phyloP scores from a whole-genome alignment of 1,140 invertebrate genomes.

The Hypothenemus hampei region DNA sequence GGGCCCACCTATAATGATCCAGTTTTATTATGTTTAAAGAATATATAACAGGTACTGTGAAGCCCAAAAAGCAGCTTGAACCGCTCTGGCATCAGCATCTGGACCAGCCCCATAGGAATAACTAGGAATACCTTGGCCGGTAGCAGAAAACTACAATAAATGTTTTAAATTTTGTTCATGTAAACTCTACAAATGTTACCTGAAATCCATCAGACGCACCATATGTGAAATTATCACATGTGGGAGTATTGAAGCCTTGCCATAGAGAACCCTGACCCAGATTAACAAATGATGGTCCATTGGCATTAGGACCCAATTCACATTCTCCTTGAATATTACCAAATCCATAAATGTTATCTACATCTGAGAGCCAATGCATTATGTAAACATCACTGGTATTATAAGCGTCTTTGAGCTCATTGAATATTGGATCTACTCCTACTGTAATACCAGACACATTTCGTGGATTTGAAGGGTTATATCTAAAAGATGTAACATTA shows the following conservation, averaged over 20 bases:
- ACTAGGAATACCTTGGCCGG: not conserved
- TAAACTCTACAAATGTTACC: not conserved
- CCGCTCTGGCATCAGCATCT: constrained; percentile 21
- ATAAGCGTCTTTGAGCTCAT: constrained; percentile 20
- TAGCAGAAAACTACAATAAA: constrained; percentile 1
- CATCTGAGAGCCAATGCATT: constrained; percentile 27
- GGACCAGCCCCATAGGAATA: constrained; percentile 15
- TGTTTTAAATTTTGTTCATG: not conserved
- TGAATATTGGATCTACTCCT: constrained; percentile 23
- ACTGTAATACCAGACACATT: constrained; percentile 12
- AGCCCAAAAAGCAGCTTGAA: constrained; percentile 28
- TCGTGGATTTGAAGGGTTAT: constrained; percentile 4
- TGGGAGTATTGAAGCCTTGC: constrained; percentile 14
- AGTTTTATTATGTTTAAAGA: not conserved
- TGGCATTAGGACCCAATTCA: constrained; percentile 11
- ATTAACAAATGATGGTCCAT: constrained; percentile 18
- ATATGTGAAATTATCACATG: constrained; percentile 20
- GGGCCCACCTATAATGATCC: constrained; percentile 8
- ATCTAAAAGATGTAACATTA: not conserved
- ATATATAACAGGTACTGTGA: not conserved
- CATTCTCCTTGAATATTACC: constrained; percentile 22
- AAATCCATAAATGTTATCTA: constrained; percentile 28
- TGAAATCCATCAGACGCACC: constrained; percentile 17
- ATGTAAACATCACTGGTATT: constrained; percentile 17
- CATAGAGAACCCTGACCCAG: constrained; percentile 19